Base-by-base conservation (phyloP, 2,888 invertebrate genomes). In the Gasteruption jaculator region DNA sequence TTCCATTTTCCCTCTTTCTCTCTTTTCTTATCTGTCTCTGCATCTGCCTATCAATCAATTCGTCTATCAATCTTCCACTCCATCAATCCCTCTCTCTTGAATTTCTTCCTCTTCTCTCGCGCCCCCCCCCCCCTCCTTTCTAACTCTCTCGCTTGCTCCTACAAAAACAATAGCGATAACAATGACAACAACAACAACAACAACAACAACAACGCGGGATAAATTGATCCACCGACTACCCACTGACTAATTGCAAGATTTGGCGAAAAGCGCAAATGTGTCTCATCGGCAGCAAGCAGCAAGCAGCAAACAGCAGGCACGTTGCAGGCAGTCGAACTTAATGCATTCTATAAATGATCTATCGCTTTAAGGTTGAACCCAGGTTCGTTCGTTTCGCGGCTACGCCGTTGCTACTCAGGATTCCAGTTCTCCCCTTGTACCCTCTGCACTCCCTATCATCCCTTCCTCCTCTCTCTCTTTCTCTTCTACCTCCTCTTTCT, bases 391-490 rank as follows among this genome's bases (percentile, higher is more conserved):
- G 58, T n/a, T 63, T 63, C 59, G 65, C 61, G 65, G 63, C 66
- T 66, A 66, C 65, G 68, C 63, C 66, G 68, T 66, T 69, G 68
- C 69, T 69, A 68, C 68, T 68, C 69, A 64, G 66, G 63, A 70
- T 70, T 69, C 69, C 68, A 68, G 68, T 69, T 68, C 63, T 63
- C 62, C 57, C 57, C 54, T 55, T n/a, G n/a, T n/a, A n/a, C n/a
- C n/a, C n/a, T n/a, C n/a, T 19, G 5, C 8, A 11, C 20, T 21
- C 34, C 27, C 26, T 14, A 15, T 29, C 25, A 26, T 10, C 36
- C 4, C 22, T 22, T 31, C 31, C 34, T 24, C 41, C 32, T 40
- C 38, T 34, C 35, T 21, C 31, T 41, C 39, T 37, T 43, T 38
- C 38, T 41, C 19, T 35, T 43, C 40, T 43, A 19, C 25, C 38